Evolutionary conservation across 2,888 invertebrate genomes (phyloP), one percentile per base, ranked within the genome.

Genomic region (Teleiodes luculella): DNA sequence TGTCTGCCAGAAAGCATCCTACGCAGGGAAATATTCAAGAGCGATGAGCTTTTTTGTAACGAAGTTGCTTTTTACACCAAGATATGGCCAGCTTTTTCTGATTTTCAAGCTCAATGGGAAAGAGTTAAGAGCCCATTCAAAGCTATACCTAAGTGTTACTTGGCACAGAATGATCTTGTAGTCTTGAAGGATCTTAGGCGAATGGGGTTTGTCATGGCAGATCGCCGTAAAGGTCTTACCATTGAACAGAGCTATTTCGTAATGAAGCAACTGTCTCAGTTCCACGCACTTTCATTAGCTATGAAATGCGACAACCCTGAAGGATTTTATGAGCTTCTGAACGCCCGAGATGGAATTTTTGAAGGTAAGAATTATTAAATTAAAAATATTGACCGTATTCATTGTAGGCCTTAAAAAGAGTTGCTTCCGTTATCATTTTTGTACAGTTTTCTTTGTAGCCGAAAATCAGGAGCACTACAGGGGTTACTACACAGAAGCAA

Each of bases 11-110:
- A 93, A 60, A 94, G 92, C 58, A 80, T 86, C 8, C 85, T 91
- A 16, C 83, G 91, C 30, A 81, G 94, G n/a, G 94, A 94, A 65
- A 92, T 93, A 0, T 94, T 91, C 67, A 94, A 94, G 74, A 94
- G 94, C 68, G 94, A 94, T 55, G 90, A 91, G 53, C 74, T 94
- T 0, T 94, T 94, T 70, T 91, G 92, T 66, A 94, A 94, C 64
- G 94, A 94, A 76, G 93, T 94, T 0, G 92, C 92, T 7, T 94
- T 94, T 70, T 94, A 94, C 69, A 94, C 91, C 31, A 90, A 91
- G 63, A 93, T 94, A 11, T 92, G 94, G 91, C 94, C 94, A 5
- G 91, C 92, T n/a, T 67, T 94, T 24, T 69, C 87, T 0, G 78
- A 83, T 52, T 93, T 93, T 61, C 94, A 94, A 70, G 68, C 74